A percentile compares a stretch with the other conserved stretches of the same genome.
Evolutionary conservation across 2,113 vertebrate species (phyloP).

Genomic region (Podarcis muralis): DNA sequence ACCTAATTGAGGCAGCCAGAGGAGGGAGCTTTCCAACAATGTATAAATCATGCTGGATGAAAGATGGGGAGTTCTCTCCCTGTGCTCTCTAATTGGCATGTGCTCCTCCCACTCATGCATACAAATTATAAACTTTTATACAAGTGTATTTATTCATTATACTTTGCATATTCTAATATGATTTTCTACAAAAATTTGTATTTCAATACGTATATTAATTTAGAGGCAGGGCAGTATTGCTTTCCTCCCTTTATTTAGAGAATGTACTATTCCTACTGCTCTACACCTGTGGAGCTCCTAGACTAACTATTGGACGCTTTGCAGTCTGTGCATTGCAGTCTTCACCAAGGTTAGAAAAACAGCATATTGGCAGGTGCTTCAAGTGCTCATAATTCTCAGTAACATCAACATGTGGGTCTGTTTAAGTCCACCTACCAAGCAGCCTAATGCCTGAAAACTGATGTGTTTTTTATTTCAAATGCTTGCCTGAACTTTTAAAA

Average conservation of each 20-base stretch:
- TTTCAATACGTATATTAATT: not conserved
- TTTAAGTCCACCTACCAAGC: constrained; percentile 37
- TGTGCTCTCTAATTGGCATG: not conserved
- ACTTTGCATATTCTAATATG: not conserved
- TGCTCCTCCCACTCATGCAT: not conserved
- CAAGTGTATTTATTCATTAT: not conserved
- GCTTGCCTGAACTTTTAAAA: constrained; percentile 27
- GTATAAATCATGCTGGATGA: not conserved
- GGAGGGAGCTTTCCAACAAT: not conserved
- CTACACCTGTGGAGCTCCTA: not conserved
- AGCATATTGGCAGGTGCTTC: not conserved
- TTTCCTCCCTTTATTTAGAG: not conserved
- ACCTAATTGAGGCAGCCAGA: not conserved
- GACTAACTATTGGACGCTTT: not conserved
- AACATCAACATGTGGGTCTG: not conserved
- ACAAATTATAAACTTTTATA: not conserved
- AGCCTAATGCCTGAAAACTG: constrained; percentile 4
- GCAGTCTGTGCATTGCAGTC: not conserved
- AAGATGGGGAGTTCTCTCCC: not conserved
- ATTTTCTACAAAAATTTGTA: not conserved
- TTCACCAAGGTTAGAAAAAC: constrained; percentile 2
- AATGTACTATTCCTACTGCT: not conserved
- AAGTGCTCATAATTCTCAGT: constrained; percentile 15
- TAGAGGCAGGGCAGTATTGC: not conserved
- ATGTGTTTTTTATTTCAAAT: constrained; percentile 16